Evolutionary conservation across 2,797 vertebrate genomes (phyloP).

Genomic region (Tamandua tetradactyla): DNA sequence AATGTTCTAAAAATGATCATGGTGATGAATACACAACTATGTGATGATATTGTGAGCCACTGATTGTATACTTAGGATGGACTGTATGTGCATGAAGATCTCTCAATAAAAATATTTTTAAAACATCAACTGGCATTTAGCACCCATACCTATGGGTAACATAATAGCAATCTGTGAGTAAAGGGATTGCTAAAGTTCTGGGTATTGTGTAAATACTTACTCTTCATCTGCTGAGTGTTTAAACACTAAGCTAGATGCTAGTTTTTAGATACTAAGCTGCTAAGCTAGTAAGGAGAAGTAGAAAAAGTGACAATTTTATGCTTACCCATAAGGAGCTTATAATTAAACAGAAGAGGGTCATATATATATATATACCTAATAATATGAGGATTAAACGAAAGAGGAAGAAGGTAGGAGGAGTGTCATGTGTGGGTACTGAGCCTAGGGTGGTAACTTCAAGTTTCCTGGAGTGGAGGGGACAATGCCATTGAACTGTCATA

Average conservation of each 20-base stretch:
- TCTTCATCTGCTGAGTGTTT: not conserved
- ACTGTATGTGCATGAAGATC: too few species aligned
- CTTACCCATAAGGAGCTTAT: not conserved
- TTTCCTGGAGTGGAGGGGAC: not conserved
- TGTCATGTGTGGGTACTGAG: not conserved
- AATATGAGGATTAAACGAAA: not conserved
- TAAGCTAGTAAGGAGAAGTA: not conserved
- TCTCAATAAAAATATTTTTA: too few species aligned
- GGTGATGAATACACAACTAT: too few species aligned
- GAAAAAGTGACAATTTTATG: not conserved
- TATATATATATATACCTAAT: not conserved
- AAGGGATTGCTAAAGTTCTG: not conserved
- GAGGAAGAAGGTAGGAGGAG: not conserved
- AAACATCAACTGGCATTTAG: not conserved
- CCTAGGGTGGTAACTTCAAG: not conserved
- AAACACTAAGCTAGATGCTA: not conserved
- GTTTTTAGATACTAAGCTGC: not conserved
- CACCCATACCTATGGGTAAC: not conserved
- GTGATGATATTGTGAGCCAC: too few species aligned
- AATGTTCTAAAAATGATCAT: too few species aligned
- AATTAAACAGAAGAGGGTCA: not conserved
- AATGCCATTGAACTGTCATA: not conserved
- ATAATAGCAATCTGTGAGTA: not conserved
- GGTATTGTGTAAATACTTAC: not conserved
- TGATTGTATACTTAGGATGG: too few species aligned